Evolutionary conservation across 2,797 vertebrate species (phyloP).

Genomic region (Coranthus polyacanthus): DNA sequence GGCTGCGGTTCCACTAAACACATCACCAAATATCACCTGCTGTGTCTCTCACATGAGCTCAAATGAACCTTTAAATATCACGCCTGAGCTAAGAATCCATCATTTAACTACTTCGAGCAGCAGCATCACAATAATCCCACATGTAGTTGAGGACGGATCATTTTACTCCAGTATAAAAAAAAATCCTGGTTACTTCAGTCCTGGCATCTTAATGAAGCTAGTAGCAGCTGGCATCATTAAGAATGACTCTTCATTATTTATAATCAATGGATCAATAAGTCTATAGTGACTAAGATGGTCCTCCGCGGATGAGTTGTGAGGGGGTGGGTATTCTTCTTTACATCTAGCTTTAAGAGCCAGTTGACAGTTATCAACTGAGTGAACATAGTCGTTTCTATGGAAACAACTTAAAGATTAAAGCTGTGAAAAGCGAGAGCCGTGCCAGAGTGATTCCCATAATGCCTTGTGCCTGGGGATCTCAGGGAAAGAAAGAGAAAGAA

Average conservation of each 20-base stretch:
- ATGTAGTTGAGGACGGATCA: no score
- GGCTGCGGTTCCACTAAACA: no score
- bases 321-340: slow-evolving; percentile 60
- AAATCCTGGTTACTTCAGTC: neutral
- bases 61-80: neutral
- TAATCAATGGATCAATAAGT: slow-evolving; percentile 58
- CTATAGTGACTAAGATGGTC: slow-evolving; percentile 51
- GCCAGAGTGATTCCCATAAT: slow-evolving; percentile 82
- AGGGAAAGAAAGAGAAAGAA: slow-evolving; percentile 54
- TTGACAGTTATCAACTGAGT: slow-evolving; percentile 71
- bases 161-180: no score
- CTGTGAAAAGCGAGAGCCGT: slow-evolving; percentile 76
- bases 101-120: neutral
- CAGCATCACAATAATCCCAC: no score
- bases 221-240: slow-evolving; percentile 34
- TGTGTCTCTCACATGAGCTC: neutral
- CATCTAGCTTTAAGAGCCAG: slow-evolving; percentile 61
- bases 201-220: no score
- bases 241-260: slow-evolving; percentile 48
- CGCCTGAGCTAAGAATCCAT: neutral
- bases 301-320: slow-evolving; percentile 37
- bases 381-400: slow-evolving; percentile 85
- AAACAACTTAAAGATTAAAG: slow-evolving; percentile 89
- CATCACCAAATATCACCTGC: slow-evolving; percentile 9
- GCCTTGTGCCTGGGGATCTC: slow-evolving; percentile 78